Percentiles rank a stretch among this genome's conserved stretches.
Evolutionary conservation across 2,888 invertebrate species (phyloP).

Genomic region (Notodromas monacha): DNA sequence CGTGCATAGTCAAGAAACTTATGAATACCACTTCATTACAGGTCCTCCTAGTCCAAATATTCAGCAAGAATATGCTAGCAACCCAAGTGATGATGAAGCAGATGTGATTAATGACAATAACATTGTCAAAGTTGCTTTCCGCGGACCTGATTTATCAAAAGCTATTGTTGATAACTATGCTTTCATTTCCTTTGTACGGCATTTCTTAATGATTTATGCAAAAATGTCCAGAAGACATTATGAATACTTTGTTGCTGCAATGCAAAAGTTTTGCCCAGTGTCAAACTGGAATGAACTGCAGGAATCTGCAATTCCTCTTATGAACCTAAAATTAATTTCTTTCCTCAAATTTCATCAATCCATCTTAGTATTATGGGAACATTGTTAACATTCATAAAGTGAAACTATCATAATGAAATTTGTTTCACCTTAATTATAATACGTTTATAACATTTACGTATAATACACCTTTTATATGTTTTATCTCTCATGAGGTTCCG

Average conservation of each 20-base stretch:
- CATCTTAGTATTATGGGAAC: too few species aligned
- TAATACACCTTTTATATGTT: conserved; percentile 1
- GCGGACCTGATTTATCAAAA: conserved; percentile 4
- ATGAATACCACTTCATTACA: conserved; percentile 2
- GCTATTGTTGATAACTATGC: conserved; percentile 1
- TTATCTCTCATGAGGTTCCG: conserved; percentile 1
- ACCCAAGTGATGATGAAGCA: too few species aligned
- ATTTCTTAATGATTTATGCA: conserved; percentile 4
- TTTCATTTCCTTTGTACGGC: conserved; percentile 4
- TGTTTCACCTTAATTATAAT: conserved; percentile 4
- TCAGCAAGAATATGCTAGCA: too few species aligned
- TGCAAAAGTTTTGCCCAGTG: conserved; percentile 2
- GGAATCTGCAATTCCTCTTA: conserved; percentile 2
- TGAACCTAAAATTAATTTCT: too few species aligned
- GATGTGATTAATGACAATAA: too few species aligned
- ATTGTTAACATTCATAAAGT: conserved; percentile 1
- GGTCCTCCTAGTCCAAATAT: conserved; percentile 1
- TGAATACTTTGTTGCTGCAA: conserved; percentile 1
- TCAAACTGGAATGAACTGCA: conserved; percentile 1
- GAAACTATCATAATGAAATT: conserved; percentile 2
- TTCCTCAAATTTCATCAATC: too few species aligned
- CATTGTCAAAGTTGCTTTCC: conserved; percentile 4
- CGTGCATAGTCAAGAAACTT: conserved; percentile 1
- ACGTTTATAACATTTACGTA: conserved; percentile 1
- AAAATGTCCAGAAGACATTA: conserved; percentile 2